Base-by-base conservation (phyloP, 2,113 vertebrate species). In the Telmatochromis sp. region DNA sequence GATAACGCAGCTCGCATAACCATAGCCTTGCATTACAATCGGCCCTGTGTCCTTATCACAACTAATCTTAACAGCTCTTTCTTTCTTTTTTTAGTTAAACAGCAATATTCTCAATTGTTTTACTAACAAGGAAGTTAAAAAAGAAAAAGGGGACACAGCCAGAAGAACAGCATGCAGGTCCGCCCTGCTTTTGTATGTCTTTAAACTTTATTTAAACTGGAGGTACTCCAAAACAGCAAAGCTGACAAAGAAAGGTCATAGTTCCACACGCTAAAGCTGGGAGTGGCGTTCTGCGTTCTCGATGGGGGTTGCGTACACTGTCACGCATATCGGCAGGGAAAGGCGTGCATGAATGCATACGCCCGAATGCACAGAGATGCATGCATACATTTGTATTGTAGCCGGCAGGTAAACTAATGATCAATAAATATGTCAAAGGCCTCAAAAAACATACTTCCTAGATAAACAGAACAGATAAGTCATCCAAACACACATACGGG, bases 221-320 rank as follows among this genome's bases (percentile, higher is more conserved):
- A 90, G 2, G 17, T 11, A 57, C 58, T 93, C 93, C 91, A 93
- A 80, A 90, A n/a, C 78, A 83, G 83, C 89, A 89, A 79, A 75
- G 28, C 13, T 84, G 87, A 94, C 93, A 95, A 93, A 94, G 92
- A 91, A 84, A 91, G 93, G 92, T 95, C 94, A 92, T 2, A 84
- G 87, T 31, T 88, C 82, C 85, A 68, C 90, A 86, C 23, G 71
- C 89, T 33, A 86, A 51, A 33, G 9, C 65, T 73, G 93, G 91
- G 92, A 93, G 91, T 83, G 92, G 90, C 63, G 11, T 75, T 81
- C 65, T 53, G 68, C 54, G 3, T 60, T 45, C 71, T 54, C 11
- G 45, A 81, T 87, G 53, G 60, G 68, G 65, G 82, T 26, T 47
- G 37, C 57, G 68, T 42, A 9, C 86, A 23, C 82, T 13, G 1